phyloP scores from a whole-genome alignment of 2,797 vertebrate species.

The Discoglossus pictus region DNA sequence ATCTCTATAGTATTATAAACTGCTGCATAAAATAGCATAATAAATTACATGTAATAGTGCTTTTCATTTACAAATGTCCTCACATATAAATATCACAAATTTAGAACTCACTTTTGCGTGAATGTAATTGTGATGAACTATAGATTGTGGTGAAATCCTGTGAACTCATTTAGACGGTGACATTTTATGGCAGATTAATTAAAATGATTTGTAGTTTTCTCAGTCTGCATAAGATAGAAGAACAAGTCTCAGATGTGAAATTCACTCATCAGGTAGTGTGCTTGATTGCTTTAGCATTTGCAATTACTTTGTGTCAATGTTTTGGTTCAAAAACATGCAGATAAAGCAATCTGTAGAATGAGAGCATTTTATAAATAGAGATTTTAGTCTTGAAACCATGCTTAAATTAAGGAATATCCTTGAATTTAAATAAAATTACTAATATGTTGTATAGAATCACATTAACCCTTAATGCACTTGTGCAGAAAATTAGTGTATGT shows the following conservation, averaged over 20 bases:
- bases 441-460: too few relatives aligned
- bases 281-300: constrained; percentile 55
- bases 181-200: constrained; percentile 67
- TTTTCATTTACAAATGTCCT: too few relatives aligned
- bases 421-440: too few relatives aligned
- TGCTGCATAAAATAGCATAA: too few relatives aligned
- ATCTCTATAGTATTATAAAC: too few relatives aligned
- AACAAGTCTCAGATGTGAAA: constrained; percentile 55
- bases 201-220: constrained; percentile 66
- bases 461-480: too few relatives aligned
- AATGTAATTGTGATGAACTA: constrained; percentile 60
- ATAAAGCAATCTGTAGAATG: constrained; percentile 28
- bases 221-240: constrained; percentile 50
- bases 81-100: too few relatives aligned
- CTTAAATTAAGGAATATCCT: too few relatives aligned
- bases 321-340: constrained; percentile 40
- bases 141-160: constrained; percentile 63
- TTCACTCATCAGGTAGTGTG: constrained; percentile 48
- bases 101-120: constrained; percentile 50
- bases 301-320: constrained; percentile 45
- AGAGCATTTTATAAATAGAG: constrained; percentile 2
- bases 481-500: too few relatives aligned
- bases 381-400: not conserved
- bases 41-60: too few relatives aligned
- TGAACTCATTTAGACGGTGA: constrained; percentile 64